phyloP scores from a whole-genome alignment of 1,140 invertebrate species.

The Procambarus clarkii region DNA sequence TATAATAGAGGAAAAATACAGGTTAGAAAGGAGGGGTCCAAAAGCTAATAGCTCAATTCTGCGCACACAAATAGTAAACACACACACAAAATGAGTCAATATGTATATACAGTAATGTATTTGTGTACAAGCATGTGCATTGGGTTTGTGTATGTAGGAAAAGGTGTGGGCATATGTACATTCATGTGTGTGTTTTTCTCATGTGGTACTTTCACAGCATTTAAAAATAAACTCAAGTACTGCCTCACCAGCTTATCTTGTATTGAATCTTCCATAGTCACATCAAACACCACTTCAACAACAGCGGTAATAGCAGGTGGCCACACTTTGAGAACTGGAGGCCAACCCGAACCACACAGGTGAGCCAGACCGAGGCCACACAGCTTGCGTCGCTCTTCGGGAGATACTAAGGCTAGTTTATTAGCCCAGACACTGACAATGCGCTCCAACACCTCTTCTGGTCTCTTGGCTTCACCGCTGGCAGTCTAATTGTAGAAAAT shows the following conservation, averaged over 20 bases:
- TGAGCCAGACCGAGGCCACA: slow-evolving; percentile 88
- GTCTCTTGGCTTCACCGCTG: slow-evolving; percentile 73
- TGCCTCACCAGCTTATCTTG: slow-evolving; percentile 76
- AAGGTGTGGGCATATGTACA: too few relatives aligned
- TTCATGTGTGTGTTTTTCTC: too few relatives aligned
- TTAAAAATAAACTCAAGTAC: background rate
- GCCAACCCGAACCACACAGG: slow-evolving; percentile 78
- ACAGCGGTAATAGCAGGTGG: slow-evolving; percentile 86
- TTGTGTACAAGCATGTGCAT: too few relatives aligned
- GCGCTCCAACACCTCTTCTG: slow-evolving; percentile 80
- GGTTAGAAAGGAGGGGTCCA: too few relatives aligned
- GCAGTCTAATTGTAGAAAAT: slow-evolving; percentile 48
- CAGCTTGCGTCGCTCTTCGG: slow-evolving; percentile 88
- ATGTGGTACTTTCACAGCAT: too few relatives aligned
- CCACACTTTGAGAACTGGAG: slow-evolving; percentile 81
- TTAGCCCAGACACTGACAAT: slow-evolving; percentile 88
- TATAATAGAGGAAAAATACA: too few relatives aligned
- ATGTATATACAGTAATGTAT: too few relatives aligned
- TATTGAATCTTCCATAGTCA: slow-evolving; percentile 85
- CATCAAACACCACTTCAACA: slow-evolving; percentile 90
- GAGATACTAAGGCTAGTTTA: slow-evolving; percentile 85
- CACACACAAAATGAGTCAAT: too few relatives aligned
- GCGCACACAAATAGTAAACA: too few relatives aligned
- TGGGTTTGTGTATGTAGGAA: too few relatives aligned
- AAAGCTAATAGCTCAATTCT: too few relatives aligned